These are phyloP conservation scores for Intellagama lesueurii DNA, from an alignment of 2,797 vertebrate species.

Conservation along the genomic window DNA sequence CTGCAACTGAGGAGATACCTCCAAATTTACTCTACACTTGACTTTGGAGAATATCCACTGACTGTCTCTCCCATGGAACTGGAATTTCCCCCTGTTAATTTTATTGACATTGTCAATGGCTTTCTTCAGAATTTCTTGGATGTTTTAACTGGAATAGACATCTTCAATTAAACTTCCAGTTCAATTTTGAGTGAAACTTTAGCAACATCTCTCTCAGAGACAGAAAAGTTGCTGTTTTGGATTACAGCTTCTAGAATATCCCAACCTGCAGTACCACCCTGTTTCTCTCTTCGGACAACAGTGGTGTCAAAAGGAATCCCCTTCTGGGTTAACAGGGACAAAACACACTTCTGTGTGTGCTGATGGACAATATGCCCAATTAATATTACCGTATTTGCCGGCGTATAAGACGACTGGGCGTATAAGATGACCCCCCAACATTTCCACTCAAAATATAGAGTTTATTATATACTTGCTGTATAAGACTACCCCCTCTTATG, in stretches of 20 bases:
- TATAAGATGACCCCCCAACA: too few species aligned
- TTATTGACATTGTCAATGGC: background rate
- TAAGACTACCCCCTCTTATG: too few species aligned
- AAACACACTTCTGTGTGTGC: too few species aligned
- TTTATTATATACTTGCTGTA: too few species aligned
- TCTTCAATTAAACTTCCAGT: background rate
- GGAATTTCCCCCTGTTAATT: background rate
- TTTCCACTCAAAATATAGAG: too few species aligned
- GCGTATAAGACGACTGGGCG: too few species aligned
- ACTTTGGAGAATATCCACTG: background rate
- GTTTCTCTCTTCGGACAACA: background rate
- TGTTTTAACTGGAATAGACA: background rate
- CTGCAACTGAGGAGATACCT: background rate
- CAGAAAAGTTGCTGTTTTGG: too few species aligned
- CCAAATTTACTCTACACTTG: background rate
- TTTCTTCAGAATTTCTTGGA: background rate
- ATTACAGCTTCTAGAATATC: too few species aligned
- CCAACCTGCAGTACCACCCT: too few species aligned
- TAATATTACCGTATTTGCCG: too few species aligned
- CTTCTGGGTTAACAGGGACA: too few species aligned
- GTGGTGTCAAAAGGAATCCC: background rate
- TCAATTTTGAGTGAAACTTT: background rate
- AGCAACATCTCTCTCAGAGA: background rate
- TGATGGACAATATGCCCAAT: too few species aligned
- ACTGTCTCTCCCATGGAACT: background rate